Evolutionary conservation across 2,113 vertebrate genomes (phyloP).

Genomic region (Mustelus asterias): DNA sequence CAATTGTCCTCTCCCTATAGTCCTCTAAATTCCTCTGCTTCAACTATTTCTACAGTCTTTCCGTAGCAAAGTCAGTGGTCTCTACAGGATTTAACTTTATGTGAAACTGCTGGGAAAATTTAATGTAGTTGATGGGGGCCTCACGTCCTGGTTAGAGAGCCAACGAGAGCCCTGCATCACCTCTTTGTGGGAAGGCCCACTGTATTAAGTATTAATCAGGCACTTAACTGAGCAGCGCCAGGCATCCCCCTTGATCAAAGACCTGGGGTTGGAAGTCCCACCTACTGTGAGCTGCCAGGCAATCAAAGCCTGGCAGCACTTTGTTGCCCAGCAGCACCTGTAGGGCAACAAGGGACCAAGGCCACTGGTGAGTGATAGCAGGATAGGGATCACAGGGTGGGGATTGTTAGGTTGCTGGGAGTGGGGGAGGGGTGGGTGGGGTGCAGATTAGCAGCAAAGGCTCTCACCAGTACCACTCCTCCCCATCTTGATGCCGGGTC

Average conservation of each 20-base stretch:
- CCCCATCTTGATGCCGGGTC: no score
- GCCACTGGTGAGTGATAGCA: background rate
- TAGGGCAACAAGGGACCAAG: no score
- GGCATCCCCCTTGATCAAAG: background rate
- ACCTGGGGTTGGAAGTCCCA: background rate
- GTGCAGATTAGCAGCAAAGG: no score
- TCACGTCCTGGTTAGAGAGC: background rate
- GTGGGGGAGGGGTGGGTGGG: no score
- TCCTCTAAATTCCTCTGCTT: background rate
- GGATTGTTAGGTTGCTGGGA: no score
- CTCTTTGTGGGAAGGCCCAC: background rate
- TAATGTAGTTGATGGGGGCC: background rate
- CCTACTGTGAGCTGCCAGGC: no score
- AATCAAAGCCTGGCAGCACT: background rate
- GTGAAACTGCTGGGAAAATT: background rate
- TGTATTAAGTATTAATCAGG: background rate
- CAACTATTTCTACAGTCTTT: background rate
- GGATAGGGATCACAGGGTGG: background rate
- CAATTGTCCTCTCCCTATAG: background rate
- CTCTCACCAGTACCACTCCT: no score
- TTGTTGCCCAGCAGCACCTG: background rate
- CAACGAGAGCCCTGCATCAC: background rate
- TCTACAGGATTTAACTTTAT: background rate
- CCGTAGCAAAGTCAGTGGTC: background rate
- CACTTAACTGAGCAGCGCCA: background rate